A percentile compares a stretch with the other conserved stretches of the same genome.
These are phyloP conservation scores for Eristalis arbustorum DNA, from an alignment of 2,888 invertebrate genomes.

Conservation along the genomic window DNA sequence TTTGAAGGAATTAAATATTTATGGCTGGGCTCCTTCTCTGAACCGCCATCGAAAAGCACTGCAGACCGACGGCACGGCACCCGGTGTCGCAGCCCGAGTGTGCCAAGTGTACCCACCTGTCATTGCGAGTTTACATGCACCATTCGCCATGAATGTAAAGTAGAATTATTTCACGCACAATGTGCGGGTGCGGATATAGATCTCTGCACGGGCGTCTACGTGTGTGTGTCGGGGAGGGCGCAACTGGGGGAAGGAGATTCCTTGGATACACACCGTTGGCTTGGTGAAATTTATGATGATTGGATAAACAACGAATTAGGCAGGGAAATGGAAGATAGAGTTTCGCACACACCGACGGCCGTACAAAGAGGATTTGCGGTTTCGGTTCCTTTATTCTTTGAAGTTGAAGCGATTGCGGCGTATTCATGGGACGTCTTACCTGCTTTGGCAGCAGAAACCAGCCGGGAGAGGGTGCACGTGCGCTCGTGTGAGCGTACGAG, in stretches of 20 bases:
- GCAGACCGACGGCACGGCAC: not conserved
- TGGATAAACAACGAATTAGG: constrained; percentile 47
- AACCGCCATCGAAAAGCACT: constrained; percentile 13
- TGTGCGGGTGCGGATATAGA: constrained; percentile 23
- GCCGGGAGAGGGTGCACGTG: not conserved
- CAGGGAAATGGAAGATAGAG: constrained; percentile 6
- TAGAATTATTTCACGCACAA: constrained; percentile 64
- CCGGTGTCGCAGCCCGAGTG: constrained; percentile 7
- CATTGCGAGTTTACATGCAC: constrained; percentile 53
- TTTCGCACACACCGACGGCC: not conserved
- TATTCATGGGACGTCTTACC: not conserved
- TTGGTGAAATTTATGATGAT: constrained; percentile 56
- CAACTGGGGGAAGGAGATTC: not conserved
- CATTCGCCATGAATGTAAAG: constrained; percentile 61
- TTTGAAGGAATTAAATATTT: constrained; percentile 66
- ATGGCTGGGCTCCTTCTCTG: constrained; percentile 21
- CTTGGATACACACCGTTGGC: constrained; percentile 29
- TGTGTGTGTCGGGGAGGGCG: not conserved
- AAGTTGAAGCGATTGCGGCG: not conserved
- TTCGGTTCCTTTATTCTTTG: not conserved
- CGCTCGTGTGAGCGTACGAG: not conserved
- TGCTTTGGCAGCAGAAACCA: not conserved
- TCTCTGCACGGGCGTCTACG: not conserved
- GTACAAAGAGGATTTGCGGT: not conserved
- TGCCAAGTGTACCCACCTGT: constrained; percentile 54